phyloP scores from a whole-genome alignment of 2,888 invertebrate species.

The Tetropium fuscum region DNA sequence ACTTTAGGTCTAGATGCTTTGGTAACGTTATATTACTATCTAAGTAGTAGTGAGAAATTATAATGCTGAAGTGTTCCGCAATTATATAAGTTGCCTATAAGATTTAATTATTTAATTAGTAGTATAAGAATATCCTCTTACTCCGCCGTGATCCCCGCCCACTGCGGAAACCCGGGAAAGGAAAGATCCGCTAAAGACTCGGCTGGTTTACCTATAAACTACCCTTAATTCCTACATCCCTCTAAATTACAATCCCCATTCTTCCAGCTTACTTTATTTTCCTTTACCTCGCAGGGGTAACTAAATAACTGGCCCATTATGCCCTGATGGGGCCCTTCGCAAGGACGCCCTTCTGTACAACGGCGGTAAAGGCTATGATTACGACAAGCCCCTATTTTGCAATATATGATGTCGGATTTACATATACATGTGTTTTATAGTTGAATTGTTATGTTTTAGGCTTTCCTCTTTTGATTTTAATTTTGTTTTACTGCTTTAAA shows the following conservation, averaged over 20 bases:
- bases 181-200: slow-evolving; percentile 62
- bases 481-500: slow-evolving; percentile 56
- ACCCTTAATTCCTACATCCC: slow-evolving; percentile 69
- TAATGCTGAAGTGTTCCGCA: neutral
- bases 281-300: slow-evolving; percentile 62
- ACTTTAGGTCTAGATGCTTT: too few relatives aligned
- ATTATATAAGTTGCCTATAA: too few relatives aligned
- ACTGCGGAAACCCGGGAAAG: slow-evolving; percentile 46
- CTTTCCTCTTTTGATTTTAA: slow-evolving; percentile 60
- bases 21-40: too few relatives aligned
- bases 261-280: slow-evolving; percentile 67
- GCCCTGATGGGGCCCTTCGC: slow-evolving; percentile 56
- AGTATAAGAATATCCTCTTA: slow-evolving; percentile 2
- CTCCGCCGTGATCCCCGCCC: neutral
- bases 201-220: slow-evolving; percentile 68
- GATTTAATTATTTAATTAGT: neutral
- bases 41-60: too few relatives aligned
- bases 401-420: slow-evolving; percentile 64
- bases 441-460: slow-evolving; percentile 59
- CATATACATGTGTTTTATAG: slow-evolving; percentile 66
- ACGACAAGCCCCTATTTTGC: slow-evolving; percentile 56
- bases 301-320: slow-evolving; percentile 68
- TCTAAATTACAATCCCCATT: slow-evolving; percentile 69
- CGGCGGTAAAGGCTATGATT: slow-evolving; percentile 42
- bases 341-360: slow-evolving; percentile 44